These are phyloP conservation scores for Trichopoda pennipes DNA, from an alignment of 2,888 invertebrate species.

Conservation along the genomic window DNA sequence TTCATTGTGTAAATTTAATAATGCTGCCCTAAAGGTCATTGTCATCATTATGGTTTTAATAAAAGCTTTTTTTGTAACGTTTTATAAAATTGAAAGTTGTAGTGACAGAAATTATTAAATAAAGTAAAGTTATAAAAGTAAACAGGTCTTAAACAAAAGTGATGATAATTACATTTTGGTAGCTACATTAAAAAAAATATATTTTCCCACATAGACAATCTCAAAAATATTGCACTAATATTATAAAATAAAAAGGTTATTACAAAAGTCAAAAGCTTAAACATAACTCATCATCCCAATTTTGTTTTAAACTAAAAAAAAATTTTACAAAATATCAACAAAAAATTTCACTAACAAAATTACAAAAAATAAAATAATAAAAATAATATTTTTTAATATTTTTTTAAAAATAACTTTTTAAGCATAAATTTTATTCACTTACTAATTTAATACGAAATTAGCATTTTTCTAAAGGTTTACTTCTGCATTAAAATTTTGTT, in stretches of 20 bases:
- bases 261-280: too few relatives aligned
- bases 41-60: conserved; percentile 17
- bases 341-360: too few relatives aligned
- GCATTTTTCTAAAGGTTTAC: not conserved
- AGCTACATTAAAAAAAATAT: not conserved
- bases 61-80: not conserved
- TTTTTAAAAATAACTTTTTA: too few relatives aligned
- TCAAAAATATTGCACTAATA: too few relatives aligned
- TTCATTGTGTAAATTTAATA: conserved; percentile 14
- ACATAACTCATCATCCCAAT: too few relatives aligned
- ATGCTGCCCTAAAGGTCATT: conserved; percentile 38
- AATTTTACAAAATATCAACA: too few relatives aligned
- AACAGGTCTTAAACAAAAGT: conserved; percentile 43
- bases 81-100: conserved; percentile 19
- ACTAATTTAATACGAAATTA: not conserved
- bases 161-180: not conserved
- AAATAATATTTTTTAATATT: too few relatives aligned
- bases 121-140: not conserved
- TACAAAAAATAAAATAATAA: too few relatives aligned
- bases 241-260: too few relatives aligned
- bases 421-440: not conserved
- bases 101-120: not conserved
- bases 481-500: not conserved
- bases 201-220: too few relatives aligned
- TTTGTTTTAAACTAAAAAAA: too few relatives aligned